Evolutionary conservation across 2,113 vertebrate species (phyloP).

Genomic region (Dipodomys spectabilis): DNA sequence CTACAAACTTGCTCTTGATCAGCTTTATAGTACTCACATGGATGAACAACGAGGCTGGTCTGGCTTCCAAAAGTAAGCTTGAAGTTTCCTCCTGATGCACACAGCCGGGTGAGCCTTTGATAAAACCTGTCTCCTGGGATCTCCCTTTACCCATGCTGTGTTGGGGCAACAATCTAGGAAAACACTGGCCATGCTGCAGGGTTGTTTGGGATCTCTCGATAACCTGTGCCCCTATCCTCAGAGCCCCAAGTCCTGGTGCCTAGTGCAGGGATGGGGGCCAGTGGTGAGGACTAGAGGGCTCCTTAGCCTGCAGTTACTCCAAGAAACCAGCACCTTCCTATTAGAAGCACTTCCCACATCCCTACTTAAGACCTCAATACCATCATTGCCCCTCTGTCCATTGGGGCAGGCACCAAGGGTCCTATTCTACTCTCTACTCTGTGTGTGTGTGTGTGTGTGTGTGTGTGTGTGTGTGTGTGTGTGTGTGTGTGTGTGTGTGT

Average conservation of each 20-base stretch:
- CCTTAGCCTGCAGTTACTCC: neutral
- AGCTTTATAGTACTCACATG: constrained; percentile 58
- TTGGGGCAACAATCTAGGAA: neutral
- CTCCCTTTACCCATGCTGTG: no score
- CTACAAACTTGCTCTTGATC: neutral
- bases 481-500: no score
- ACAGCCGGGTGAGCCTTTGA: constrained; percentile 62
- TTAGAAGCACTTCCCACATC: neutral
- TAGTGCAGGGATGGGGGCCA: neutral
- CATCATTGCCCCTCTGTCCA: neutral
- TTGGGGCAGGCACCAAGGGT: neutral
- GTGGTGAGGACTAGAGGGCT: no score
- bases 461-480: no score
- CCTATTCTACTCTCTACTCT: neutral
- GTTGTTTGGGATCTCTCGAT: neutral
- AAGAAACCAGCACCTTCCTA: neutral
- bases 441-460: no score
- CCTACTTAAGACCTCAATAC: neutral
- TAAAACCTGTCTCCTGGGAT: constrained; percentile 32
- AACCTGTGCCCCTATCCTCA: neutral
- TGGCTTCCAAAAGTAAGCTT: constrained; percentile 58
- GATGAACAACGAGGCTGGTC: constrained; percentile 54
- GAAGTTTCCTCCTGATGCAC: constrained; percentile 32
- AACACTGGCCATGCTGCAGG: neutral
- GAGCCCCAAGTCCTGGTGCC: neutral